phyloP scores from a whole-genome alignment of 2,113 vertebrate genomes.

The Microcebus tavaratra region DNA sequence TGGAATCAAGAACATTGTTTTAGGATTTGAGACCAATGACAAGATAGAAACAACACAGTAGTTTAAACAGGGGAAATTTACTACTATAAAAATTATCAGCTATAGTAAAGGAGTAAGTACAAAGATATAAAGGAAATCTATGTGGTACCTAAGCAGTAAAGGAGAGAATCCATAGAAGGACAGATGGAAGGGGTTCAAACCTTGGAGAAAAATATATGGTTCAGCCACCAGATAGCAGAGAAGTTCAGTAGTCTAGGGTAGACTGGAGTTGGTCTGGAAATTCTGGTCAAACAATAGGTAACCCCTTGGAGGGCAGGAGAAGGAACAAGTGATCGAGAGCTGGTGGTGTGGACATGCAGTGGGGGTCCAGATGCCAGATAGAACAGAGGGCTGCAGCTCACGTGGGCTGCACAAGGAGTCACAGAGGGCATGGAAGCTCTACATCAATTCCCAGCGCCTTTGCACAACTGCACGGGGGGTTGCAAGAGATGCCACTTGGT shows the following conservation, averaged over 20 bases:
- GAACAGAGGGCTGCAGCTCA: background rate
- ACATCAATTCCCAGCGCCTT: fast-evolving
- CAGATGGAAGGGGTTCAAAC: background rate
- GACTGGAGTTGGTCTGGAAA: background rate
- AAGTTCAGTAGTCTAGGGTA: background rate
- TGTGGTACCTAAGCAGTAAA: background rate
- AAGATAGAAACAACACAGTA: background rate
- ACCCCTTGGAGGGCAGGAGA: background rate
- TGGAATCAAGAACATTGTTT: background rate
- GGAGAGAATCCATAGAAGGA: background rate
- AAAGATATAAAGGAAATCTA: background rate
- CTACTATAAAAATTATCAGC: background rate
- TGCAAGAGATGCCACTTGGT: background rate
- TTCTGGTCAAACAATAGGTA: background rate
- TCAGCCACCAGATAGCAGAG: background rate
- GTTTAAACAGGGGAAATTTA: background rate
- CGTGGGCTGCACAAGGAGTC: background rate
- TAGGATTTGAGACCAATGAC: background rate
- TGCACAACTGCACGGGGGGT: background rate
- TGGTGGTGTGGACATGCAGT: too few relatives aligned
- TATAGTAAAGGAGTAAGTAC: background rate
- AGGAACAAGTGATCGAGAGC: background rate
- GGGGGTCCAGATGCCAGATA: too few relatives aligned
- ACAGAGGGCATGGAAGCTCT: background rate
- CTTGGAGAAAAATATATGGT: background rate